Evolutionary conservation across 2,113 vertebrate genomes (phyloP).

Genomic region (Saguinus midas): DNA sequence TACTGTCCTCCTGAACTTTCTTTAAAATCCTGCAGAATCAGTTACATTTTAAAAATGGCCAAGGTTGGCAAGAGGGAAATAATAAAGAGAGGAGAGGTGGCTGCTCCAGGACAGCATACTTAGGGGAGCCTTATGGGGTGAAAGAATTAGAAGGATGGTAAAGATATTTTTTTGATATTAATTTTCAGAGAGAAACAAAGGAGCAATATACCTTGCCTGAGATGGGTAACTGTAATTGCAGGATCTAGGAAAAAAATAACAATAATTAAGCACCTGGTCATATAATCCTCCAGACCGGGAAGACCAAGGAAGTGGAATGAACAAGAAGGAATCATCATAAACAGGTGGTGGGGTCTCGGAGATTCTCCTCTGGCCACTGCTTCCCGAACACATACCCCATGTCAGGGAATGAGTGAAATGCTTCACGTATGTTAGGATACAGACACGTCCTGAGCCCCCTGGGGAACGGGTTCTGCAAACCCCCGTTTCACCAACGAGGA

Average conservation of each 20-base stretch:
- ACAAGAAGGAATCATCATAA: accelerated
- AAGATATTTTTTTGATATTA: not conserved
- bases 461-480: not conserved
- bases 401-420: not conserved
- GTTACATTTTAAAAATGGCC: not conserved
- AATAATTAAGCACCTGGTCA: not conserved
- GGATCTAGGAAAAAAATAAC: not conserved
- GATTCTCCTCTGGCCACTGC: not conserved
- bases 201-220: not conserved
- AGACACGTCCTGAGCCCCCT: not conserved
- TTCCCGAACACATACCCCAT: not conserved
- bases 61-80: not conserved
- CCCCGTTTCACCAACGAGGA: not conserved
- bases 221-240: not conserved
- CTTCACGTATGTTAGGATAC: not conserved
- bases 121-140: not conserved
- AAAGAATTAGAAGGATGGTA: not conserved
- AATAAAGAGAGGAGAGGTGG: not conserved
- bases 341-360: not conserved
- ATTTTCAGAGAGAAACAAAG: not conserved
- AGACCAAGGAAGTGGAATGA: too few species aligned
- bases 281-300: not conserved
- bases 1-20: not conserved
- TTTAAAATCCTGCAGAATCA: not conserved
- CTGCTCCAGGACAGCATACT: not conserved